These are phyloP conservation scores for Sisyra terminalis DNA, from an alignment of 2,888 invertebrate species.

Conservation along the genomic window DNA sequence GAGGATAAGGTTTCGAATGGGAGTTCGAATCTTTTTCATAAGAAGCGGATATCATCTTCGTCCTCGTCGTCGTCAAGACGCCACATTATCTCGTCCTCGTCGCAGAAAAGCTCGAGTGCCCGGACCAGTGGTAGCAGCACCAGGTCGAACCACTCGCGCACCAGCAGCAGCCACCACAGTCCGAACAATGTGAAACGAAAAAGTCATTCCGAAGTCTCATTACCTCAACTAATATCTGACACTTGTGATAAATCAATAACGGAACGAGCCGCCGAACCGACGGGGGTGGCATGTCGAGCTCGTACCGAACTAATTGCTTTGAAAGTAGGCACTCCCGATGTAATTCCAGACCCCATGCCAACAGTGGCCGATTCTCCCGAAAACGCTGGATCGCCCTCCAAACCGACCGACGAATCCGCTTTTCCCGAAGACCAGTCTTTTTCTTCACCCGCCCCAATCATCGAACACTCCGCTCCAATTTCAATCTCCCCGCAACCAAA, in stretches of 20 bases:
- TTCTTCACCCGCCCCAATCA: background rate
- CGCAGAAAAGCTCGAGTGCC: too few relatives aligned
- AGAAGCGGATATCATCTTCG: too few relatives aligned
- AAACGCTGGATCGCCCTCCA: constrained; percentile 2
- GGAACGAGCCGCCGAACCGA: background rate
- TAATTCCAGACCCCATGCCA: background rate
- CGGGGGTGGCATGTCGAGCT: background rate
- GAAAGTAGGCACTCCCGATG: background rate
- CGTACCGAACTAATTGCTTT: constrained; percentile 3
- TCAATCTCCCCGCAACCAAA: background rate
- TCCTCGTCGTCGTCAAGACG: too few relatives aligned
- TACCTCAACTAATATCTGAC: background rate
- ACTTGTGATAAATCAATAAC: background rate
- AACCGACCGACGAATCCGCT: constrained; percentile 3
- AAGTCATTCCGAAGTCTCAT: background rate
- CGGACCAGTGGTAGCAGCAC: too few relatives aligned
- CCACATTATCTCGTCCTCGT: too few relatives aligned
- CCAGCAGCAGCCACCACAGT: too few relatives aligned
- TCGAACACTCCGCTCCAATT: background rate
- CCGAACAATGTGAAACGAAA: too few relatives aligned
- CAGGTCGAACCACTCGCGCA: too few relatives aligned
- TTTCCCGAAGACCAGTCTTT: background rate
- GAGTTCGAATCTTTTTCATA: too few relatives aligned
- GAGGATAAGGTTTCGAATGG: too few relatives aligned
- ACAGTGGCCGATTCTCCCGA: background rate